These are phyloP conservation scores for Drosophila demipolita DNA, from an alignment of 2,888 invertebrate genomes.

Conservation along the genomic window DNA sequence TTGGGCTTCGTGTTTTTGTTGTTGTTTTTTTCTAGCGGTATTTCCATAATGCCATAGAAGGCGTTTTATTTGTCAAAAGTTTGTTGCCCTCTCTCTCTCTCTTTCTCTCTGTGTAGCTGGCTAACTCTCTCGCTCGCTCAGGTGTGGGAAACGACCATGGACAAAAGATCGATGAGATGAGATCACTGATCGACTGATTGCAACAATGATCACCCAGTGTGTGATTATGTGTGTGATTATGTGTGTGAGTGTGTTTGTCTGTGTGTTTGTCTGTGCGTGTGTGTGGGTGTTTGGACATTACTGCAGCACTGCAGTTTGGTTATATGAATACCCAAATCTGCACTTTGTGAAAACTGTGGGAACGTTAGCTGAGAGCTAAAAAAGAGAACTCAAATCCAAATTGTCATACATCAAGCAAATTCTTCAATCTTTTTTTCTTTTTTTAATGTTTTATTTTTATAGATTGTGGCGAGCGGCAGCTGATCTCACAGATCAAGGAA, in stretches of 20 bases:
- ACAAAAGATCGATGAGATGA: constrained; percentile 56
- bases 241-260: background rate
- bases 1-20: constrained; percentile 18
- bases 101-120: background rate
- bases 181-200: constrained; percentile 58
- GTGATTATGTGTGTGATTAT: too few species aligned
- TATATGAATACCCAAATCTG: constrained; percentile 21
- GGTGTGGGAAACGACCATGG: constrained; percentile 59
- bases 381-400: background rate
- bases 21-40: constrained; percentile 59
- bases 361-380: constrained; percentile 10
- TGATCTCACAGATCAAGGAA: constrained; percentile 5
- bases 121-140: constrained; percentile 4
- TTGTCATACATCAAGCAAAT: constrained; percentile 18
- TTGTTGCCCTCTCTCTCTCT: too few species aligned
- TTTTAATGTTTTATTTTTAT: background rate
- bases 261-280: too few species aligned
- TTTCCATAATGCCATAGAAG: constrained; percentile 70
- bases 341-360: constrained; percentile 26
- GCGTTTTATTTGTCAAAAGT: constrained; percentile 56
- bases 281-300: too few species aligned
- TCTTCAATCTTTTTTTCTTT: background rate
- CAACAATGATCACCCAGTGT: constrained; percentile 22
- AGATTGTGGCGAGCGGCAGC: background rate
- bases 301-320: constrained; percentile 32